A percentile compares a stretch with the other conserved stretches of the same genome.
Conservation (phyloP, 2,888 invertebrate species). For the Azorinus chamasolen region DNA sequence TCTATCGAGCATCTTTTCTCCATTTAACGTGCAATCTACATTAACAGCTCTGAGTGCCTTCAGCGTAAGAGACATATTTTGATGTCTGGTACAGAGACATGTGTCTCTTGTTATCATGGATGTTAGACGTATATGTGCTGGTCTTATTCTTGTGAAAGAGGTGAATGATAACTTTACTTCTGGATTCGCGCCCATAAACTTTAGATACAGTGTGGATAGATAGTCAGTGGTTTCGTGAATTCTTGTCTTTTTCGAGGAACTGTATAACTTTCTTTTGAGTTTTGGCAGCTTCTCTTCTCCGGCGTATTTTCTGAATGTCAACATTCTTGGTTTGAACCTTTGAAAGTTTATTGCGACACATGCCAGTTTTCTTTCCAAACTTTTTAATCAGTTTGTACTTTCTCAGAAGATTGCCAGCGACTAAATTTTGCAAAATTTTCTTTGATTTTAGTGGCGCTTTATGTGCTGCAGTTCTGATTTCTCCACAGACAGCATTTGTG, state of each 20-base stretch:
- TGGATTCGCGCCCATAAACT: slow-evolving; percentile 36
- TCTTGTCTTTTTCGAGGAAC: too few relatives aligned
- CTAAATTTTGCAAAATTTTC: too few relatives aligned
- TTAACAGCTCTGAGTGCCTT: slow-evolving; percentile 25
- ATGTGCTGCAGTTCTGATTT: too few relatives aligned
- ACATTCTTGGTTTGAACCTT: too few relatives aligned
- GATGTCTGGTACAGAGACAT: slow-evolving; percentile 41
- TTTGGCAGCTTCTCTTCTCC: too few relatives aligned
- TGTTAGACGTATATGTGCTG: slow-evolving; percentile 26
- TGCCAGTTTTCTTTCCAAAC: slow-evolving; percentile 21
- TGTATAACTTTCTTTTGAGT: too few relatives aligned
- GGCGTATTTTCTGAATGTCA: too few relatives aligned
- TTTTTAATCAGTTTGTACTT: slow-evolving; percentile 19
- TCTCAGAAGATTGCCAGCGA: slow-evolving; percentile 19
- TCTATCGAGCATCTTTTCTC: too few relatives aligned
- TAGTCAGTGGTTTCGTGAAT: slow-evolving; percentile 31
- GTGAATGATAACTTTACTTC: slow-evolving; percentile 15
- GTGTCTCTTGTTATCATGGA: slow-evolving; percentile 18
- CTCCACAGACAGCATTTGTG: too few relatives aligned
- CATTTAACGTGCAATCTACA: too few relatives aligned
- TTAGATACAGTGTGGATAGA: slow-evolving; percentile 15
- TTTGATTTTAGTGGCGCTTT: too few relatives aligned
- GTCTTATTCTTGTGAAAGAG: too few relatives aligned
- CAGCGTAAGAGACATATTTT: slow-evolving; percentile 22
- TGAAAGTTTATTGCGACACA: slow-evolving; percentile 14